Percentiles rank a stretch among this genome's conserved stretches.
These are phyloP conservation scores for Drosophila elegans DNA, from an alignment of 1,140 invertebrate genomes.

Conservation along the genomic window DNA sequence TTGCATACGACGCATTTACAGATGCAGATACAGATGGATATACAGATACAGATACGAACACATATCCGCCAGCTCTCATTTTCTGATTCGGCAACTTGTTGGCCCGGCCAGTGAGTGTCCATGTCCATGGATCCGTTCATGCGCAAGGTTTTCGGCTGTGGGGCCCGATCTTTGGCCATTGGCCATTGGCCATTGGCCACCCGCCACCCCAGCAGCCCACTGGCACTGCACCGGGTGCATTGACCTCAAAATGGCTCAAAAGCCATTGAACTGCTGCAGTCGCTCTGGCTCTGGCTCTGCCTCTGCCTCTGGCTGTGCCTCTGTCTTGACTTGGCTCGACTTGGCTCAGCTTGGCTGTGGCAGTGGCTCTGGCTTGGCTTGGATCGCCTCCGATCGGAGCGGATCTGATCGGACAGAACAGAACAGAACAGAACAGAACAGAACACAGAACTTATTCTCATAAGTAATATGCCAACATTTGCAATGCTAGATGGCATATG, in stretches of 20 bases:
- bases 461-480: constrained; percentile 24
- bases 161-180: constrained; percentile 27
- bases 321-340: background rate
- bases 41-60: background rate
- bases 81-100: constrained; percentile 7
- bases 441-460: constrained; percentile 7
- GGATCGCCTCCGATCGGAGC: background rate
- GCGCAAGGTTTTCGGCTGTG: constrained; percentile 77
- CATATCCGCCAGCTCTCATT: constrained; percentile 20
- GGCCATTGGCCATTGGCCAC: constrained; percentile 4
- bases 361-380: background rate
- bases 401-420: constrained; percentile 9
- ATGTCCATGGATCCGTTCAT: constrained; percentile 84
- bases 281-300: constrained; percentile 6
- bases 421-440: constrained; percentile 9
- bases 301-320: constrained; percentile 6
- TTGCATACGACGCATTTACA: constrained; percentile 5
- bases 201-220: constrained; percentile 4
- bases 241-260: constrained; percentile 84
- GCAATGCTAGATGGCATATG: background rate
- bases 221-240: constrained; percentile 63
- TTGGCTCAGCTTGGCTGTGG: background rate
- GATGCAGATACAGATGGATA: constrained; percentile 16
- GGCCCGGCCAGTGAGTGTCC: constrained; percentile 52
- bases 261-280: constrained; percentile 78